Base-by-base conservation (phyloP, 1,140 invertebrate species). In the Ostrea edulis region DNA sequence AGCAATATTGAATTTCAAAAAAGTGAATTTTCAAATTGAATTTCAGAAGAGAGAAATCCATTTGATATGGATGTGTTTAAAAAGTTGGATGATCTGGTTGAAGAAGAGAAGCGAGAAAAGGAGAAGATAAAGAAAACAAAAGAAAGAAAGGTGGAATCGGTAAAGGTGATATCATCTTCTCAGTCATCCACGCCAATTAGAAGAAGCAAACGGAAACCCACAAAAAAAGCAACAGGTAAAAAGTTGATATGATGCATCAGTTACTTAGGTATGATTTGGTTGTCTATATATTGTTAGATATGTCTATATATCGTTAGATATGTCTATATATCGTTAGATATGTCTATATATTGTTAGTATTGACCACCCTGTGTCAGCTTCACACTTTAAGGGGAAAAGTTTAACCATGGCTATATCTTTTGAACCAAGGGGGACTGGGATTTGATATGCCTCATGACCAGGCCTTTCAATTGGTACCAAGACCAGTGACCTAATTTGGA, bases 41-140 rank as follows among this genome's bases (percentile, higher is more conserved):
- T 77, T 77, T 77, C 68, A 77, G 68, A 35, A 25, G 68, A 77
- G 14, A 77, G 68, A 77, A 77, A 77, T 2, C 68, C 68, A 29
- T 77, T 77, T 35, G 68, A 77, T 77, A 77, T 77, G 68, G 68
- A 77, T 29, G 68, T 29, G 9, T 77, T 77, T 9, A 77, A 77
- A 77, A 22, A 14, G 14, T 35, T 77, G 14, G 68, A 77, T 77
- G 25, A 77, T 22, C 14, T 77, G 68, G 68, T 77, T 29, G 25
- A 77, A 35, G 29, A 77, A 25, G 68, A 77, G 8, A 77, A 77
- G 29, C 25, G 29, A 11, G 68, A 77, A 11, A 77, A 77, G 14
- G 25, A 77, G 25, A 77, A 77, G 25, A 35, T 25, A 77, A 77
- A 35, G 68, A 77, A 77, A 77, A 8, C 68, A 11, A 25, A 14